Base-by-base conservation (phyloP, 2,888 invertebrate genomes). In the Lissonota sp. region DNA sequence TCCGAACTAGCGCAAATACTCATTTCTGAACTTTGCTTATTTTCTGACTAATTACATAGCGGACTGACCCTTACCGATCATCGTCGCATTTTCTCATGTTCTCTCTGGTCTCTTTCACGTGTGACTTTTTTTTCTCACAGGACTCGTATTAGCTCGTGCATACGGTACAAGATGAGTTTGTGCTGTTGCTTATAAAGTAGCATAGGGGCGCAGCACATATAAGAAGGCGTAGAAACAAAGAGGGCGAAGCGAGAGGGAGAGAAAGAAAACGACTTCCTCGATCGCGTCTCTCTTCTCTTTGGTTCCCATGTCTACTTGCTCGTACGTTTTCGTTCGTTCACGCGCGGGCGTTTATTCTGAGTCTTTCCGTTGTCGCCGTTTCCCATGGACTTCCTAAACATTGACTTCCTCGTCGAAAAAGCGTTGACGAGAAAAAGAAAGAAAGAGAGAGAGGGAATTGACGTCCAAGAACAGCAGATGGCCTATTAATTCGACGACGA, bases 351-450 rank as follows among this genome's bases (percentile, higher is more conserved):
- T 66, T 74, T 69, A 63, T 69, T 16, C 87, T 91, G 92, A 86
- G 92, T 88, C 91, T 90, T 92, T 92, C 91, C 92, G 91, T 92
- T 91, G 90, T 90, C 91, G 89, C 86, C 86, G 90, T 88, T 92
- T 92, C 92, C 92, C 92, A 92, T 92, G 91, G 88, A 90, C 90
- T 90, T 91, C 90, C 91, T 91, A 91, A 91, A 91, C 91, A 91
- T 89, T 89, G 88, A 91, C 91, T 92, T 92, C 92, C 92, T 91
- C 86, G 87, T 89, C 60, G 69, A 86, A 87, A n/a, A 76, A 85
- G 51, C 37, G 84, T 71, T 81, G 67, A 75, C 75, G 82, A 85
- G 49, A 58, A 44, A 44, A 44, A 44, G 7, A 57, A 63, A 63
- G 14, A 16, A 12, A 5, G 73, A 49, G 26, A 26, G 26, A 26